A percentile compares a stretch with the other conserved stretches of the same genome.
Evolutionary conservation across 2,888 invertebrate genomes (phyloP).

Genomic region (Glaucopsyche alexis): DNA sequence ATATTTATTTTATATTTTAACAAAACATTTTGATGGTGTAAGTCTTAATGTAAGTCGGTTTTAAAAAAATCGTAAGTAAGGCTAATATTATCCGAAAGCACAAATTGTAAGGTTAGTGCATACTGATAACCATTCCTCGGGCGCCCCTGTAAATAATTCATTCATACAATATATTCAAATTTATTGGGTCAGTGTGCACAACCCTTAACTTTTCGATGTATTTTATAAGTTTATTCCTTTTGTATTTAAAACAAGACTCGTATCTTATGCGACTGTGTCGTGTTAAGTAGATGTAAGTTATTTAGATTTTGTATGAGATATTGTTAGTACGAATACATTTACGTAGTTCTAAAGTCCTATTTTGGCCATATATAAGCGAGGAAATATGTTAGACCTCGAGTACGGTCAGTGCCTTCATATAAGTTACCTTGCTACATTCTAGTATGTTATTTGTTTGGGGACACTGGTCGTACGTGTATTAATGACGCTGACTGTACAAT

Average conservation of each 20-base stretch:
- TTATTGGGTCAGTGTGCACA: constrained; percentile 46
- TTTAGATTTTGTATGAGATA: constrained; percentile 72
- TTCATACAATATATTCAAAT: constrained; percentile 33
- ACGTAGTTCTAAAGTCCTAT: constrained; percentile 31
- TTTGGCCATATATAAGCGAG: neutral
- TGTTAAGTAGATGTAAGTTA: constrained; percentile 55
- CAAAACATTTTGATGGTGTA: constrained; percentile 43
- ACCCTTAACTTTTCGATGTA: constrained; percentile 59
- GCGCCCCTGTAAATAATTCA: constrained; percentile 45
- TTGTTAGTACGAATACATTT: constrained; percentile 52
- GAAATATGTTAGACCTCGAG: neutral
- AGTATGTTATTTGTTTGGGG: neutral
- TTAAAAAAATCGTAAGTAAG: constrained; percentile 56
- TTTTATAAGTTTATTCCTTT: constrained; percentile 51
- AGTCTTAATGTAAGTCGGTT: constrained; percentile 42
- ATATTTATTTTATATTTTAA: constrained; percentile 32
- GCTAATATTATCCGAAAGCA: constrained; percentile 64
- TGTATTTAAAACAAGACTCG: constrained; percentile 44
- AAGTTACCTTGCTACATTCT: neutral
- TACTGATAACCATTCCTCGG: constrained; percentile 38
- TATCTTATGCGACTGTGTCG: constrained; percentile 57
- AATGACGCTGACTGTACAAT: constrained; percentile 5
- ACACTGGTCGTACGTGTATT: neutral
- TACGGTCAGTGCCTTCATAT: neutral
- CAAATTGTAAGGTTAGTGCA: constrained; percentile 57